Conservation (phyloP, 2,113 vertebrate species). For the Collichthys lucidus region DNA sequence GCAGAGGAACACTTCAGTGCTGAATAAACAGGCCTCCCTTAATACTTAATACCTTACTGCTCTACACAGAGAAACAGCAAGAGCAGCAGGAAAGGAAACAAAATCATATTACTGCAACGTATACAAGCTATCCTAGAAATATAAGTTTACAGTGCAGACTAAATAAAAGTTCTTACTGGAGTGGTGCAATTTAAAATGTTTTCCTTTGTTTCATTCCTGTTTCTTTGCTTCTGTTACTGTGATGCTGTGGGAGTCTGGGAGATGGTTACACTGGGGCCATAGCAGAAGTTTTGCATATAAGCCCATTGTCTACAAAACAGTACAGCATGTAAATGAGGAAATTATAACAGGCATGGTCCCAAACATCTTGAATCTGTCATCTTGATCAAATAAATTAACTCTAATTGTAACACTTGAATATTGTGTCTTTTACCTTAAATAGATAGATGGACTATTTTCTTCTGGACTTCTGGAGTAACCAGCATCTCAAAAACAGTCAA, state of each 20-base stretch:
- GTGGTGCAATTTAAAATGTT: background rate
- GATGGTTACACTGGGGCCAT: background rate
- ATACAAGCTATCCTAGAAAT: background rate
- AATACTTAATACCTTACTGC: too few species aligned
- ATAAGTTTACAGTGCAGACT: background rate
- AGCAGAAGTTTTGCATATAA: background rate
- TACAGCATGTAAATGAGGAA: too few species aligned
- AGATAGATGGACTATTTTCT: too few species aligned
- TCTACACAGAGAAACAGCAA: background rate
- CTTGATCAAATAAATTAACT: too few species aligned
- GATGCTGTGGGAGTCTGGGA: background rate
- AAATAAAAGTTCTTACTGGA: background rate
- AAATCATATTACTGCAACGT: background rate
- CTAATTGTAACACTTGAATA: too few species aligned
- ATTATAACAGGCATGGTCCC: too few species aligned
- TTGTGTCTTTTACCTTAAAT: too few species aligned
- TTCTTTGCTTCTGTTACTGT: background rate
- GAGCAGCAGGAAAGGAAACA: background rate
- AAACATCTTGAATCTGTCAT: too few species aligned
- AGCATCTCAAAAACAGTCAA: too few species aligned
- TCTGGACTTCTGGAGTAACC: too few species aligned
- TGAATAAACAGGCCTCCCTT: conserved; percentile 30
- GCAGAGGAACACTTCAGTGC: conserved; percentile 29
- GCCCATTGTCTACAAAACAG: background rate
- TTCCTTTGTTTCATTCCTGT: background rate